A percentile compares a stretch with the other conserved stretches of the same genome.
These are phyloP conservation scores for Seira sanloemensis DNA, from an alignment of 2,888 invertebrate species.

Conservation along the genomic window DNA sequence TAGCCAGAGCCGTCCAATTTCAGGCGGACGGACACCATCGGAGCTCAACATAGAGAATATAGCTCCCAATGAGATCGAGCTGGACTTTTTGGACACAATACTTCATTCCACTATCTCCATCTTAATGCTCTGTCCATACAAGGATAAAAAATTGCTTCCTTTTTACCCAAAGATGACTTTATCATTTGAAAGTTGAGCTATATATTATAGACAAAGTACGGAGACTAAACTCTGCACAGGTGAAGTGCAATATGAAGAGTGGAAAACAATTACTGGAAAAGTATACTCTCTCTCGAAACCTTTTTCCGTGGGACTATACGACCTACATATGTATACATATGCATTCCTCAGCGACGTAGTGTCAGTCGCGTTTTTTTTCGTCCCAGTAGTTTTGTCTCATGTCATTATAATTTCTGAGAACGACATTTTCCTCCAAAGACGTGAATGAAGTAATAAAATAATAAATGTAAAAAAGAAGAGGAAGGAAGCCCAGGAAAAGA, in stretches of 20 bases:
- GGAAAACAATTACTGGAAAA: not conserved
- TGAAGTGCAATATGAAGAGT: not conserved
- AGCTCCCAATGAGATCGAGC: too few relatives aligned
- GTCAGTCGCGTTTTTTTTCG: not conserved
- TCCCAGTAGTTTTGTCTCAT: conserved; percentile 16
- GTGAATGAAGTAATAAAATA: conserved; percentile 34
- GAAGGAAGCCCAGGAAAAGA: conserved; percentile 43
- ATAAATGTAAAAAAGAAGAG: conserved; percentile 49
- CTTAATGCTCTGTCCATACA: conserved; percentile 16
- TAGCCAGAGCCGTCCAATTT: not conserved
- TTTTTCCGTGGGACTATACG: not conserved
- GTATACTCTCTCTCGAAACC: not conserved
- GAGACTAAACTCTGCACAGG: not conserved
- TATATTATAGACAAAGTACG: not conserved
- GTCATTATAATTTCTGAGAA: conserved; percentile 63
- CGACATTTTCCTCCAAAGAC: conserved; percentile 13
- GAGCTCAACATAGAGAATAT: not conserved
- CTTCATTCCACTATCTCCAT: conserved; percentile 15
- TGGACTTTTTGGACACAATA: conserved; percentile 1
- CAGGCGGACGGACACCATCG: not conserved
- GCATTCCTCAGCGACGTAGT: not conserved
- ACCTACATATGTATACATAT: not conserved
- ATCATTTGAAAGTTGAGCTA: not conserved
- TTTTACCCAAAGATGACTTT: not conserved
- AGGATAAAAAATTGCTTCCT: not conserved